Evolutionary conservation across 2,113 vertebrate species (phyloP).

Genomic region (Hippocampus abdominalis): DNA sequence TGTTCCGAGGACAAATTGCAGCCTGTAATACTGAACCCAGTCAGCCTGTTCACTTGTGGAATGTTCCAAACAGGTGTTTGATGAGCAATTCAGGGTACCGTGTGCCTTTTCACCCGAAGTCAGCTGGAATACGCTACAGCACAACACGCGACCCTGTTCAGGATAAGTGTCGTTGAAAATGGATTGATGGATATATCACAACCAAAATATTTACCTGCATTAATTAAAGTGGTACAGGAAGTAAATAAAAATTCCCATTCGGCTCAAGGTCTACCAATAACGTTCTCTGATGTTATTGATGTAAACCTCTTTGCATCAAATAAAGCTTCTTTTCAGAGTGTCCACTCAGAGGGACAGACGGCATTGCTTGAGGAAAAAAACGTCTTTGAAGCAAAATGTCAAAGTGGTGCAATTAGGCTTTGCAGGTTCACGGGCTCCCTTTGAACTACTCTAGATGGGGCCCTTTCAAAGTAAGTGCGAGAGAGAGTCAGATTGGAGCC

Average conservation of each 20-base stretch:
- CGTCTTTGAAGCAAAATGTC: neutral
- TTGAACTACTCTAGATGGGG: neutral
- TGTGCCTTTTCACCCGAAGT: too few species aligned
- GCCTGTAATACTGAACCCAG: too few species aligned
- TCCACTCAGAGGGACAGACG: neutral
- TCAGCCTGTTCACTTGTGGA: too few species aligned
- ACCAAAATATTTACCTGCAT: neutral
- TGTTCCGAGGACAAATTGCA: too few species aligned
- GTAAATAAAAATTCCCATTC: neutral
- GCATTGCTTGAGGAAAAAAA: neutral
- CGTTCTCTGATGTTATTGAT: neutral
- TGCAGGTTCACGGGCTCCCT: neutral
- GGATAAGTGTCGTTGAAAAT: too few species aligned
- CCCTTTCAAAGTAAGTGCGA: neutral
- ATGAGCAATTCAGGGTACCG: too few species aligned
- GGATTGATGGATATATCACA: neutral
- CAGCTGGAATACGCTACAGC: too few species aligned
- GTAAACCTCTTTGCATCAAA: neutral
- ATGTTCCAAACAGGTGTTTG: too few species aligned
- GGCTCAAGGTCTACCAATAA: neutral
- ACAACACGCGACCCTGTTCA: too few species aligned
- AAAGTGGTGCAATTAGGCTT: neutral
- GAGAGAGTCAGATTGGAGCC: neutral
- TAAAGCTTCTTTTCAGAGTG: neutral
- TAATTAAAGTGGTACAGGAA: neutral